Evolutionary conservation across 2,888 invertebrate genomes (phyloP).

Genomic region (Crocallis elinguaria): DNA sequence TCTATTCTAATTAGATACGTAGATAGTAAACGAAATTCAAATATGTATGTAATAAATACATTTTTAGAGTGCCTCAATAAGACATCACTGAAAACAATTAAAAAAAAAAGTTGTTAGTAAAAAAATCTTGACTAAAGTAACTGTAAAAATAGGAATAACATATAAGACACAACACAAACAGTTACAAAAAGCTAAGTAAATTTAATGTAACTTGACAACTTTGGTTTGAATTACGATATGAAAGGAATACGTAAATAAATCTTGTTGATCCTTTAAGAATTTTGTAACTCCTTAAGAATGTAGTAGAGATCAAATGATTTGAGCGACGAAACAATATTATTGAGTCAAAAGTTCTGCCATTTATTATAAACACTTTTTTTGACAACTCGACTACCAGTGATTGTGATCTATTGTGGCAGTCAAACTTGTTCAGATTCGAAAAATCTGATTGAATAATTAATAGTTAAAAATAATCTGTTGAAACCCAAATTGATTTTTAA

Average conservation of each 20-base stretch:
- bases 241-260: neutral
- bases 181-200: constrained; percentile 13
- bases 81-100: neutral
- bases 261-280: neutral
- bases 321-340: neutral
- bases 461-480: too few species aligned
- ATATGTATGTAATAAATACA: too few species aligned
- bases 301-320: neutral
- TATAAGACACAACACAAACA: constrained; percentile 33
- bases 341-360: neutral
- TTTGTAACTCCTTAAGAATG: neutral
- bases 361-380: too few species aligned
- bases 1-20: too few species aligned
- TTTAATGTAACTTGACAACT: constrained; percentile 27
- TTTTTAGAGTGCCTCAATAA: neutral
- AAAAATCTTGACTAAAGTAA: constrained; percentile 26
- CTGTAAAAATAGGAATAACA: constrained; percentile 26
- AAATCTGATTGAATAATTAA: too few species aligned
- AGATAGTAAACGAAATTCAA: too few species aligned
- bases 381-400: too few species aligned
- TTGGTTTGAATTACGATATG: constrained; percentile 28
- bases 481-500: too few species aligned
- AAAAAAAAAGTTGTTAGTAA: constrained; percentile 13
- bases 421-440: too few species aligned
- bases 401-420: too few species aligned